A percentile compares a stretch with the other conserved stretches of the same genome.
These are phyloP conservation scores for Capreolus pygargus DNA, from an alignment of 2,113 vertebrate genomes.

Conservation along the genomic window DNA sequence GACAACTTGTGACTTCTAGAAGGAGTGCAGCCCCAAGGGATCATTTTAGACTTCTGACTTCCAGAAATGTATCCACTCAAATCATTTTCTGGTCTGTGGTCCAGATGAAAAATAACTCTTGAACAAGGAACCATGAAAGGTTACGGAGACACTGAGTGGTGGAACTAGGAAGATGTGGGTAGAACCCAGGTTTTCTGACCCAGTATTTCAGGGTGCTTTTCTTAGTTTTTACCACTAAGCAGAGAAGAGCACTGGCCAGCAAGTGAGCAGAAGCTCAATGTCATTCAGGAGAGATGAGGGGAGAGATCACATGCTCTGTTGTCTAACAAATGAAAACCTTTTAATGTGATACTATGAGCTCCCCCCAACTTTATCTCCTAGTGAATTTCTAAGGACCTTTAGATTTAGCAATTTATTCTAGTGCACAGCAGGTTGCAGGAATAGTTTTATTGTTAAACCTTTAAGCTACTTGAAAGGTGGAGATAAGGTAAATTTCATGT, in stretches of 20 bases:
- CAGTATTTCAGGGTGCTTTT: background rate
- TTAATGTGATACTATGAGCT: background rate
- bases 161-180: background rate
- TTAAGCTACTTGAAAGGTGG: background rate
- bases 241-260: background rate
- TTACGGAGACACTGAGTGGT: background rate
- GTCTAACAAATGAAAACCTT: background rate
- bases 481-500: background rate
- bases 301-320: background rate
- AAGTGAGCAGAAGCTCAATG: background rate
- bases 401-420: background rate
- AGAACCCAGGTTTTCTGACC: background rate
- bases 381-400: background rate
- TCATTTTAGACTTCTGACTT: background rate
- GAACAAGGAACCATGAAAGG: background rate
- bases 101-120: background rate
- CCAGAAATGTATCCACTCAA: background rate
- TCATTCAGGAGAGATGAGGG: background rate
- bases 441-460: background rate
- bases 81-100: slow-evolving; percentile 12
- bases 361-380: background rate
- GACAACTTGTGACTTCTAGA: background rate
- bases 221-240: background rate
- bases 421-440: background rate
- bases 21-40: background rate